phyloP scores from a whole-genome alignment of 2,888 invertebrate species.

The Biston betularia region DNA sequence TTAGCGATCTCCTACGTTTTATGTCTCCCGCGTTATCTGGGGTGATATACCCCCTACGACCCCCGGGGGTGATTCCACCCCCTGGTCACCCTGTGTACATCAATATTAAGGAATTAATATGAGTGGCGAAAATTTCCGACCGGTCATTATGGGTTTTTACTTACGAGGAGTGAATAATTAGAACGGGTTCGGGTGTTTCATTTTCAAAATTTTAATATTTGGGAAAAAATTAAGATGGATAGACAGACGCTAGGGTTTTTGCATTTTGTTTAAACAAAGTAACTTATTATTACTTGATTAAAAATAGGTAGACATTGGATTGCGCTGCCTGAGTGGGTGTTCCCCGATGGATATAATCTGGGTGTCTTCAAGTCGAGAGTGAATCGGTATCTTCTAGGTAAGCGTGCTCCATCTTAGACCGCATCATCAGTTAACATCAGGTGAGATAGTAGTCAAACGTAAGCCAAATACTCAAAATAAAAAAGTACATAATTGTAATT shows the following conservation, averaged over 20 bases:
- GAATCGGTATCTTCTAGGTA: too few relatives aligned
- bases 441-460: too few relatives aligned
- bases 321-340: too few relatives aligned
- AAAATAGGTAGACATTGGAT: too few relatives aligned
- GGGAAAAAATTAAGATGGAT: background rate
- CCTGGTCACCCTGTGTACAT: slow-evolving; percentile 61
- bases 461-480: too few relatives aligned
- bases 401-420: too few relatives aligned
- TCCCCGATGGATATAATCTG: too few relatives aligned
- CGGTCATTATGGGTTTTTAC: slow-evolving; percentile 55
- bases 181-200: slow-evolving; percentile 36
- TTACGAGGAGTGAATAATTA: slow-evolving; percentile 49
- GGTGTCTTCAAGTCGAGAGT: too few relatives aligned
- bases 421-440: too few relatives aligned
- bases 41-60: slow-evolving; percentile 50
- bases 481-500: too few relatives aligned
- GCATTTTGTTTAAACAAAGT: too few relatives aligned
- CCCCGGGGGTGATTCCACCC: slow-evolving; percentile 41
- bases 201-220: slow-evolving; percentile 18
- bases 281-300: too few relatives aligned
- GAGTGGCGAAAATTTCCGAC: slow-evolving; percentile 76
- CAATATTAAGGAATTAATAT: slow-evolving; percentile 84
- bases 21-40: slow-evolving; percentile 82
- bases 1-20: slow-evolving; percentile 86
- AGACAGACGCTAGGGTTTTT: background rate